phyloP scores from a whole-genome alignment of 2,888 invertebrate species.

The Temnothorax unifasciatus region DNA sequence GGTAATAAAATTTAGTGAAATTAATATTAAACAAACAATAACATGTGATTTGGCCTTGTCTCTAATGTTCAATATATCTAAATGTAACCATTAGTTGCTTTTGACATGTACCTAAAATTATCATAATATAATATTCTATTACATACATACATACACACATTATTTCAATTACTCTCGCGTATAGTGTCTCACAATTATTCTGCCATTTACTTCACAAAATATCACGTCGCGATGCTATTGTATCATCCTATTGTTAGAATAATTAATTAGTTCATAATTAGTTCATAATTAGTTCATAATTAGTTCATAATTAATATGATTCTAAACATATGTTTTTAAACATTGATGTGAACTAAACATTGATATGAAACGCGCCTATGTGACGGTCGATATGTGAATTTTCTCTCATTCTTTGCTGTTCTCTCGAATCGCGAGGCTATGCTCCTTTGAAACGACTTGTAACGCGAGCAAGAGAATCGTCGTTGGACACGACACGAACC shows the following conservation, averaged over 20 bases:
- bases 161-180: conserved; percentile 32
- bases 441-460: conserved; percentile 45
- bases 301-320: conserved; percentile 1
- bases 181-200: conserved; percentile 19
- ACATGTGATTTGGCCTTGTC: not conserved
- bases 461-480: conserved; percentile 45
- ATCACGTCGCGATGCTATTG: not conserved
- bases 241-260: not conserved
- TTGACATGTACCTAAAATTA: conserved; percentile 23
- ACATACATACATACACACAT: not conserved
- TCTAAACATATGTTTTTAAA: not conserved
- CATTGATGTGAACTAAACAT: not conserved
- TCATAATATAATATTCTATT: conserved; percentile 26
- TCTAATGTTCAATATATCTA: conserved; percentile 10
- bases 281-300: conserved; percentile 21
- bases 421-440: not conserved
- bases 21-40: conserved; percentile 18
- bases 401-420: not conserved
- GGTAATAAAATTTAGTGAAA: not conserved
- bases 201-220: conserved; percentile 20
- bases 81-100: not conserved
- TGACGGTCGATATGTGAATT: not conserved
- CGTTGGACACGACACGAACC: conserved; percentile 42
- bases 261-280: conserved; percentile 23
- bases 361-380: not conserved